Conservation (phyloP, 1,140 invertebrate genomes). For the Panulirus ornatus region DNA sequence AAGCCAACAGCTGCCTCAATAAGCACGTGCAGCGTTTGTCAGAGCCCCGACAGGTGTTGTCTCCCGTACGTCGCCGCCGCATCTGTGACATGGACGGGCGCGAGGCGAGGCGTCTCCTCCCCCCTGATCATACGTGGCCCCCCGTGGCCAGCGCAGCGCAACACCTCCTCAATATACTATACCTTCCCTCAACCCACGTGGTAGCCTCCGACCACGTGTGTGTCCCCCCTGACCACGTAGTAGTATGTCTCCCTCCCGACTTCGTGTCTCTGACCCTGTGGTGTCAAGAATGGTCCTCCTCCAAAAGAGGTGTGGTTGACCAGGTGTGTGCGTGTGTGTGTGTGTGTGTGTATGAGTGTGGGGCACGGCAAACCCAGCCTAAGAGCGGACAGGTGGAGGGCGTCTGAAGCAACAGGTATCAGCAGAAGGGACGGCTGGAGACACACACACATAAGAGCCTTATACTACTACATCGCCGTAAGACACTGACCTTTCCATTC, state of each 20-base stretch:
- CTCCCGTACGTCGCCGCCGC: not conserved
- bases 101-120: not conserved
- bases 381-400: too few relatives aligned
- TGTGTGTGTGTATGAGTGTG: not conserved
- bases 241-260: not conserved
- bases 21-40: not conserved
- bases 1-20: not conserved
- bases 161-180: not conserved
- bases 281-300: too few relatives aligned
- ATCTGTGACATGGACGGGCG: not conserved
- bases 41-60: not conserved
- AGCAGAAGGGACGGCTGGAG: not conserved
- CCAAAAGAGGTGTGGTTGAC: not conserved
- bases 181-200: not conserved
- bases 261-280: not conserved
- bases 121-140: not conserved
- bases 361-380: too few relatives aligned
- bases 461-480: too few relatives aligned
- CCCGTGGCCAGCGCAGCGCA: not conserved
- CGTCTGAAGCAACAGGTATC: not conserved
- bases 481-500: conserved; percentile 60
- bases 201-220: not conserved
- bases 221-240: not conserved
- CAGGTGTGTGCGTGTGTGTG: not conserved
- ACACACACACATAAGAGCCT: not conserved